phyloP scores from a whole-genome alignment of 92 coral and sea anemone species.

The Porites divaricata region DNA sequence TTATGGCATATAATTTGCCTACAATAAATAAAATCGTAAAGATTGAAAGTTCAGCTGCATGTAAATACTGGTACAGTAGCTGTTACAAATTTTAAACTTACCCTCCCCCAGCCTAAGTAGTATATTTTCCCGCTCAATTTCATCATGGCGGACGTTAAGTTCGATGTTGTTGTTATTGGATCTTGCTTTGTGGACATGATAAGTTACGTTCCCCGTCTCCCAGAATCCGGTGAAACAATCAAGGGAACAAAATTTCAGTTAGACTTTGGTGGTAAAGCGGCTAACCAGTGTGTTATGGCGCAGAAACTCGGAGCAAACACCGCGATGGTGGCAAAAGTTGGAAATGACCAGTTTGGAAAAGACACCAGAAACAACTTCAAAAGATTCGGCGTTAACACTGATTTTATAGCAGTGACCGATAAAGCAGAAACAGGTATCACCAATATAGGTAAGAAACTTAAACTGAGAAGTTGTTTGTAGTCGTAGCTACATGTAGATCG shows the following conservation, averaged over 20 bases:
- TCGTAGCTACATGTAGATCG: too few species aligned
- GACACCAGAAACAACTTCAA: slow-evolving; percentile 82
- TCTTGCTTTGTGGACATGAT: slow-evolving; percentile 92
- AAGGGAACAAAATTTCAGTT: slow-evolving; percentile 79
- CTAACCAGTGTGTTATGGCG: slow-evolving; percentile 94
- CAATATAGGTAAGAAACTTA: slow-evolving; percentile 68
- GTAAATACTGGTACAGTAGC: too few species aligned
- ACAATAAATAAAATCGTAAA: not conserved
- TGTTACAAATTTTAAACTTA: not conserved
- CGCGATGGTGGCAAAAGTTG: slow-evolving; percentile 85
- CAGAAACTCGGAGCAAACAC: slow-evolving; percentile 93
- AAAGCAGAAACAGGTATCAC: slow-evolving; percentile 86
- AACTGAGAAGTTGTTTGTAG: not conserved
- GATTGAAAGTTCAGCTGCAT: not conserved
- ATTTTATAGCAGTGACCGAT: slow-evolving; percentile 70
- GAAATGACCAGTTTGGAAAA: slow-evolving; percentile 86
- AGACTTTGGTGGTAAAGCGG: slow-evolving; percentile 96
- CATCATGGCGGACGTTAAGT: slow-evolving; percentile 17
- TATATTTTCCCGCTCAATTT: not conserved
- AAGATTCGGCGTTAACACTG: slow-evolving; percentile 82
- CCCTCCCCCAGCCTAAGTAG: not conserved
- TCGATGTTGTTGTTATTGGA: slow-evolving; percentile 88
- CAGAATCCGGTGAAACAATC: slow-evolving; percentile 82
- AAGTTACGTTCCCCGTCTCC: slow-evolving; percentile 80
- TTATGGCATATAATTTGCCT: not conserved